Conservation (phyloP, 2,888 invertebrate genomes). For the Kryphioiulus occultus region DNA sequence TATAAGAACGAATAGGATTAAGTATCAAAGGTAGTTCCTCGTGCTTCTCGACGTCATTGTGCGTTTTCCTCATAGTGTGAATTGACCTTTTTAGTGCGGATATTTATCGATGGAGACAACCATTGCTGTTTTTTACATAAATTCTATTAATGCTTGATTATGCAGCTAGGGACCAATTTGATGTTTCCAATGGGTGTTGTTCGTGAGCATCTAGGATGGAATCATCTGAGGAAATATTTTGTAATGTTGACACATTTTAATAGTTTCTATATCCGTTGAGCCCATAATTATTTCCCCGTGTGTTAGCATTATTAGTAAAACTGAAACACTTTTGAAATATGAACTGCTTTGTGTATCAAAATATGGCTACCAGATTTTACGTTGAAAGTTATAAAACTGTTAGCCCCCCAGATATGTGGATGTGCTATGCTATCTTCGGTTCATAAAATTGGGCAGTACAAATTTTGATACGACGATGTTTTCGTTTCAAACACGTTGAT, state of each 20-base stretch:
- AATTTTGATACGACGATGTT: too few relatives aligned
- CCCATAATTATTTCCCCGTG: background rate
- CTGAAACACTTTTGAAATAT: too few relatives aligned
- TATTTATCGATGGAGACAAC: background rate
- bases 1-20: background rate
- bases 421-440: background rate
- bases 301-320: background rate
- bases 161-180: background rate
- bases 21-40: too few relatives aligned
- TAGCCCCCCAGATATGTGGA: too few relatives aligned
- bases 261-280: background rate
- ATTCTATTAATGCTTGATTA: background rate
- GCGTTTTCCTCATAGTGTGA: background rate
- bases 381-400: too few relatives aligned
- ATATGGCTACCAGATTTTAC: too few relatives aligned
- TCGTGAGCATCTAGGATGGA: background rate
- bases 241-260: background rate
- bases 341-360: too few relatives aligned
- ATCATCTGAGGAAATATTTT: background rate
- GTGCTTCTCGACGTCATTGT: background rate
- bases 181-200: background rate
- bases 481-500: too few relatives aligned
- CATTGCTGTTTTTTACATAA: background rate
- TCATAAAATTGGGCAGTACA: background rate
- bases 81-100: background rate